Percentiles rank a stretch among this genome's conserved stretches.
Conservation (phyloP, 1,140 invertebrate species). For the Riptortus pedestris region DNA sequence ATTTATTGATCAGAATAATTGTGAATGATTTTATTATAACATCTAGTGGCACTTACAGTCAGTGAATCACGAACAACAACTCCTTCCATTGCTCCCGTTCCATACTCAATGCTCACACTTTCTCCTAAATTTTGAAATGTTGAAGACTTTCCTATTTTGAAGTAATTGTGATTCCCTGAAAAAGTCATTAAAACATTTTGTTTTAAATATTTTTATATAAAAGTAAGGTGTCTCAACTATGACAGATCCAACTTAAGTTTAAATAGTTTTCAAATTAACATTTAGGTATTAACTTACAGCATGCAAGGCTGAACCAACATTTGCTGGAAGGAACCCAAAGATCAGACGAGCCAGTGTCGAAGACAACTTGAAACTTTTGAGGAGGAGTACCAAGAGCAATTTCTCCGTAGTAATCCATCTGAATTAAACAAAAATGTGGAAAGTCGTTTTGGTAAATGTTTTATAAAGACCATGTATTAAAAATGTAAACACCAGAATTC, state of each 20-base stretch:
- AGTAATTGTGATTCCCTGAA: conserved; percentile 22
- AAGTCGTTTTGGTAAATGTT: no score
- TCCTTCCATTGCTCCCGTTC: conserved; percentile 16
- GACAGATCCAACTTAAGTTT: no score
- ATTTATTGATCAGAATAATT: no score
- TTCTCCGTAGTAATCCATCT: conserved; percentile 28
- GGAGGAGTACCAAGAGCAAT: conserved; percentile 26
- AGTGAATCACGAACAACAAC: conserved; percentile 11
- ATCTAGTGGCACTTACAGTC: conserved; percentile 19
- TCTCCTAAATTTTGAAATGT: conserved; percentile 19
- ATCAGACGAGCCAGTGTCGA: conserved; percentile 30
- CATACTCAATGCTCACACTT: conserved; percentile 17
- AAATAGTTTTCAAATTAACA: no score
- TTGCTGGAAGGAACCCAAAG: conserved; percentile 28
- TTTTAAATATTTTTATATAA: no score
- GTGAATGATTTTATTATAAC: no score
- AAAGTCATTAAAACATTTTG: no score
- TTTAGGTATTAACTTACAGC: conserved; percentile 26
- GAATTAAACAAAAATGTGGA: no score
- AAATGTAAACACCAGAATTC: no score
- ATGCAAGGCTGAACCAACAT: conserved; percentile 10
- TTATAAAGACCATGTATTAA: no score
- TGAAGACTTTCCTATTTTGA: background rate
- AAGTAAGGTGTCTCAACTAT: no score
- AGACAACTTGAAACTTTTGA: conserved; percentile 24